Base-by-base conservation (phyloP, 2,113 vertebrate genomes). In the Osmerus eperlanus region DNA sequence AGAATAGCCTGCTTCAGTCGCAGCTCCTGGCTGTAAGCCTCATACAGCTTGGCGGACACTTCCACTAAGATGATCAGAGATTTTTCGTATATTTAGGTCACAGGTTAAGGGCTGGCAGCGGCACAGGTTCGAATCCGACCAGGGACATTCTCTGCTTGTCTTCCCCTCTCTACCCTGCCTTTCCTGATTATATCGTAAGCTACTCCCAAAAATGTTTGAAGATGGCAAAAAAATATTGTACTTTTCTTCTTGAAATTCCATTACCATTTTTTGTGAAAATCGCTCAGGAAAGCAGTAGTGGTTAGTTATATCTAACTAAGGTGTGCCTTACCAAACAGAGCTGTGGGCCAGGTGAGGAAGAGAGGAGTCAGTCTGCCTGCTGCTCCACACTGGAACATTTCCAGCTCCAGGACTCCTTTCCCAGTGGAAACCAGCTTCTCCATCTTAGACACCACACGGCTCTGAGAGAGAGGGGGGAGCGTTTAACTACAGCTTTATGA, bases 341-440 rank as follows among this genome's bases (percentile, higher is more conserved):
- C 23, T 2, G 93, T 94, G 25, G 88, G 90, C 97, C 96, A 99
- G 0, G 93, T 94, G 77, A 94, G 94, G 78, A 97, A 98, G 8
- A 96, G 89, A 0, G 86, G 90, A 12, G 72, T 55, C 0, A 29
- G 82, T 23, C 83, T 76, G 47, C 83, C 87, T 67, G 85, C 87
- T 47, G 85, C 83, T 76, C 91, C 77, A 0, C 82, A 82, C 74
- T 93, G 93, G 78, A 94, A 96, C 16, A 75, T 75, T 84, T 98
- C 95, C 65, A 98, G 91, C 1, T 96, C 92, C 73, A 91, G 93
- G 51, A 98, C 62, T 0, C 93, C 96, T 77, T 85, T 93, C 81
- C 94, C 92, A 56, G 93, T 93, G 0, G 82, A 89, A 79, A 91
- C 85, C 61, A 98, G 84, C 72, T 91, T 96, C 85, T 95, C 93